These are phyloP conservation scores for Lasioglossum figueresi DNA, from an alignment of 2,888 invertebrate genomes.

Conservation along the genomic window DNA sequence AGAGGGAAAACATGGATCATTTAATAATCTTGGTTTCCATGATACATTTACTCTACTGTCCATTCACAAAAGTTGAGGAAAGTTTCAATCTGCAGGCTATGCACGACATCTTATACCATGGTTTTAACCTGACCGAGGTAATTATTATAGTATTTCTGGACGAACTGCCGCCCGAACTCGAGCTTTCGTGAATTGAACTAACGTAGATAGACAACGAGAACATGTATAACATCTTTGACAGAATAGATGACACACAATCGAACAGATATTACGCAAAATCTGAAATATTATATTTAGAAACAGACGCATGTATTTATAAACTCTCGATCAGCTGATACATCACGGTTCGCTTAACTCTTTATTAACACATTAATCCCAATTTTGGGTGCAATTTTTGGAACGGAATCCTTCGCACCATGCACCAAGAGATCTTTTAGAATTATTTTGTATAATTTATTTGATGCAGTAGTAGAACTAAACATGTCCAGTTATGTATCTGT, in stretches of 20 bases:
- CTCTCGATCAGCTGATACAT: conserved; percentile 74
- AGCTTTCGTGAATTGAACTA: background rate
- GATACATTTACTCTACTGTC: conserved; percentile 93
- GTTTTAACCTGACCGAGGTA: conserved; percentile 93
- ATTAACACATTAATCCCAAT: conserved; percentile 25
- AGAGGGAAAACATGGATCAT: conserved; percentile 87
- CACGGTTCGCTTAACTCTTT: conserved; percentile 30
- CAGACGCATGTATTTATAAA: conserved; percentile 76
- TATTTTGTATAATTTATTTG: background rate
- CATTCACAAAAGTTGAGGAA: conserved; percentile 99
- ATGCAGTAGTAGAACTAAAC: background rate
- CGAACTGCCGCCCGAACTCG: background rate
- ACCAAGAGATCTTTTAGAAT: background rate
- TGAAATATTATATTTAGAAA: conserved; percentile 75
- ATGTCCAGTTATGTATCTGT: no score
- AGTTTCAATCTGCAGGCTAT: conserved; percentile 99
- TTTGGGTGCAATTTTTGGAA: background rate
- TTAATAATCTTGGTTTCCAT: conserved; percentile 90
- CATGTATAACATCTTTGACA: conserved; percentile 49
- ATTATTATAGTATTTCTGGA: conserved; percentile 49
- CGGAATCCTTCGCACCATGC: background rate
- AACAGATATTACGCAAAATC: conserved; percentile 72
- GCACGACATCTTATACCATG: conserved; percentile 97
- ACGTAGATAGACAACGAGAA: conserved; percentile 4
- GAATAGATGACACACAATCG: conserved; percentile 57